Base-by-base conservation (phyloP, 1,140 invertebrate species). In the Neocloeon triangulifer region DNA sequence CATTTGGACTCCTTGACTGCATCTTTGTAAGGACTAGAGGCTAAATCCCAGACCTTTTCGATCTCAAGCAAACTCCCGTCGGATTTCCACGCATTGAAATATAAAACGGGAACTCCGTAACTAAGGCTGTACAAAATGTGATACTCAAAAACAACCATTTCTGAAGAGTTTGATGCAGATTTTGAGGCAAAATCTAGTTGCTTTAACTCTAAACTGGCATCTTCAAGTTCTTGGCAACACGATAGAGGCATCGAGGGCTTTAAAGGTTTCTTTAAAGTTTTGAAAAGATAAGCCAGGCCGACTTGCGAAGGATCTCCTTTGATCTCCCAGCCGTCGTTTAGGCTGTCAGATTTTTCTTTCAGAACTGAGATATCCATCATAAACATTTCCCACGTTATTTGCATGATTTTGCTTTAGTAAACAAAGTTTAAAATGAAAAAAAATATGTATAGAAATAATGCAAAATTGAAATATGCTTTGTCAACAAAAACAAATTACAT, bases 21-120 rank as follows among this genome's bases (percentile, higher is more conserved):
- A 20, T 37, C 25, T 29, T 20, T 26, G 27, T 17, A 38, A 30
- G 14, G 48, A 20, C 18, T 37, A 41, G 38, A 51, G 50, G 27
- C 46, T 52, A 26, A 14, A 16, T n/a, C 19, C 58, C 37, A 61
- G 36, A 46, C 41, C 48, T 43, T 56, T 32, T 47, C 50, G 37
- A 58, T 52, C 45, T 10, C 44, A 38, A 44, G 43, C 43, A 42
- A 48, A 34, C 41, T 39, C 18, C 52, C 46, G 48, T 47, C 51
- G 47, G 49, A 46, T 45, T 50, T 50, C 50, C 56, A 61, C 17
- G 49, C 52, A 42, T 64, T 63, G 38, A 66, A 64, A 39, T 60
- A 66, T 12, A 68, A 43, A 3, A 64, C 53, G 19, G 64, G 64
- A 6, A 66, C 64, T 25, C 46, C 36, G 40, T 62, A 66, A 39